Evolutionary conservation across 1,140 invertebrate genomes (phyloP), one percentile per base, ranked within the genome.

Genomic region (Formica selysi): DNA sequence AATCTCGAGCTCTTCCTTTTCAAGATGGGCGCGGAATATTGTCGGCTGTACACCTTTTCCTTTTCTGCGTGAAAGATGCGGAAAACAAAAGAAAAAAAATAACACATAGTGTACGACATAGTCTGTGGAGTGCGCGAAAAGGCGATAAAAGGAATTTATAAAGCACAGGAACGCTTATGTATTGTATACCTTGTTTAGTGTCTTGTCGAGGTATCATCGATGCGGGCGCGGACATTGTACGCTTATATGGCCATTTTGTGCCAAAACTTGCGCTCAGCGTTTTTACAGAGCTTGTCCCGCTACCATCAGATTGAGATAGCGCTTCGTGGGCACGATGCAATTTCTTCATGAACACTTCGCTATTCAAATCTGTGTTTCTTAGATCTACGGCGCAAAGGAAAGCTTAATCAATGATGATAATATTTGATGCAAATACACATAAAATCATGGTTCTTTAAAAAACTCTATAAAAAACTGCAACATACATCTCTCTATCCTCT

Each of bases 221-320:
- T 32, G 98, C 97, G 0, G 98, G 98, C 13, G 98, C 98, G 11
- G 98, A 98, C 96, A 98, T 98, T 65, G 98, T 98, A 76, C 99
- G 96, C 94, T 99, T 98, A 93, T 99, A 99, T 13, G 99, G 98
- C 96, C 98, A 98, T 95, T 99, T 99, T 29, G 97, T 97, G 68
- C 98, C 98, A 92, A 99, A 97, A 93, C 98, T 98, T 13, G 98
- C 97, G 92, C 97, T 98, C 16, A 99, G 95, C 0, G 98, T 99
- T 93, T 98, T 97, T 67, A 97, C 95, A 0, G 96, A 96, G 90
- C 96, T 96, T 0, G 96, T 95, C 80, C 95, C 96, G 89, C 96
- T 96, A 19, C 96, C 95, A 83, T 96, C 96, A 4, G 96, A 97
- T 86, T 96, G 96, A 32, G 97, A 97, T 61, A 99, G 94, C 0